Evolutionary conservation across 2,113 vertebrate genomes (phyloP).

Genomic region (Chiloscyllium plagiosum): DNA sequence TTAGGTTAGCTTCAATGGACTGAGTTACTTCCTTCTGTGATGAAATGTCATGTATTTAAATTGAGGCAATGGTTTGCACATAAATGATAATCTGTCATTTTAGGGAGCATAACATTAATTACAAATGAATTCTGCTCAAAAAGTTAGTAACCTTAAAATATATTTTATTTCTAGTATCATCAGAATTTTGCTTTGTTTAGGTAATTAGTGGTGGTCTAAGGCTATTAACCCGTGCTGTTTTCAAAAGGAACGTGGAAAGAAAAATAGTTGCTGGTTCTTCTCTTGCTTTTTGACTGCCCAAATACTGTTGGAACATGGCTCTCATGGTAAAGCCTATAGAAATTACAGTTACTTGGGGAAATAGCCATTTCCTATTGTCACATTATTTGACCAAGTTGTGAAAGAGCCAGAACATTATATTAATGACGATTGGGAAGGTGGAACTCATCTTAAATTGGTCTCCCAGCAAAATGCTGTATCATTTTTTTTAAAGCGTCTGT

Average conservation of each 20-base stretch:
- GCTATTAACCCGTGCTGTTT: not conserved
- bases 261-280: too few relatives aligned
- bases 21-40: not conserved
- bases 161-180: not conserved
- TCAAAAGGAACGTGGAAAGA: not conserved
- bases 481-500: not conserved
- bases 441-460: not conserved
- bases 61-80: not conserved
- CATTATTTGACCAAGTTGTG: not conserved
- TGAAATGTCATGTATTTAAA: not conserved
- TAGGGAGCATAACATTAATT: not conserved
- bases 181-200: not conserved
- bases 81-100: not conserved
- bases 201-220: not conserved
- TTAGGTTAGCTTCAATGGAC: not conserved
- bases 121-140: not conserved
- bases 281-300: too few relatives aligned
- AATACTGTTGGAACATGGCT: too few relatives aligned
- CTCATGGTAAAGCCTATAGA: too few relatives aligned
- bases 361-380: not conserved
- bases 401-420: not conserved
- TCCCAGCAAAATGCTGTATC: not conserved
- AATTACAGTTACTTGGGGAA: too few relatives aligned
- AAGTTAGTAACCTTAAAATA: not conserved
- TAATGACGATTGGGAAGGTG: not conserved